Evolutionary conservation across 2,888 invertebrate genomes (phyloP).

Genomic region (Caenorhabditis sp.): DNA sequence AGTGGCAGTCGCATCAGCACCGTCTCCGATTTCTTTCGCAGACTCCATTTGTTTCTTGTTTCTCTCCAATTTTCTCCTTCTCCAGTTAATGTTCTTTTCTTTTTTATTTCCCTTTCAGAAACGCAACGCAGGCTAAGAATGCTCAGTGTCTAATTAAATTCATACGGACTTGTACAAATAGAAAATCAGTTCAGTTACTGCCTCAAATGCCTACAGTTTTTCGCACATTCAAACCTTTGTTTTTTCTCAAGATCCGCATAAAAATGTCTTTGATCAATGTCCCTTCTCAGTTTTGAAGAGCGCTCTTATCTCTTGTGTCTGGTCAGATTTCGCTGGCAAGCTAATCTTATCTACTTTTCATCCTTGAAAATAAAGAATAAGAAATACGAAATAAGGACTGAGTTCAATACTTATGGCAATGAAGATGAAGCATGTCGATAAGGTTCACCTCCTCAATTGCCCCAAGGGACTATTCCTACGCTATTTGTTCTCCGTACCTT

Average conservation of each 20-base stretch:
- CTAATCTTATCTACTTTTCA: background rate
- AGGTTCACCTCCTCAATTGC: slow-evolving; percentile 32
- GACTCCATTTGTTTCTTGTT: slow-evolving; percentile 8
- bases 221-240: too few relatives aligned
- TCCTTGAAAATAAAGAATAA: background rate
- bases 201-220: background rate
- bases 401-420: slow-evolving; percentile 18
- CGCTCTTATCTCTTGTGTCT: background rate
- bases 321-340: background rate
- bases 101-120: background rate
- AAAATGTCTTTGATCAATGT: too few relatives aligned
- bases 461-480: slow-evolving; percentile 36
- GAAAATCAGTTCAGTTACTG: background rate
- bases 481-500: slow-evolving; percentile 41
- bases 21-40: slow-evolving; percentile 41
- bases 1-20: slow-evolving; percentile 15
- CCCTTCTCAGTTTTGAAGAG: too few relatives aligned
- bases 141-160: background rate
- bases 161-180: background rate
- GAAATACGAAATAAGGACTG: background rate
- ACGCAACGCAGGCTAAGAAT: background rate
- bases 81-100: slow-evolving; percentile 1
- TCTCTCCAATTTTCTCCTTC: background rate
- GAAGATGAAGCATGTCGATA: slow-evolving; percentile 52
- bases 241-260: too few relatives aligned